Conservation (phyloP, 2,888 invertebrate species). For the Cataglyphis cursor region DNA sequence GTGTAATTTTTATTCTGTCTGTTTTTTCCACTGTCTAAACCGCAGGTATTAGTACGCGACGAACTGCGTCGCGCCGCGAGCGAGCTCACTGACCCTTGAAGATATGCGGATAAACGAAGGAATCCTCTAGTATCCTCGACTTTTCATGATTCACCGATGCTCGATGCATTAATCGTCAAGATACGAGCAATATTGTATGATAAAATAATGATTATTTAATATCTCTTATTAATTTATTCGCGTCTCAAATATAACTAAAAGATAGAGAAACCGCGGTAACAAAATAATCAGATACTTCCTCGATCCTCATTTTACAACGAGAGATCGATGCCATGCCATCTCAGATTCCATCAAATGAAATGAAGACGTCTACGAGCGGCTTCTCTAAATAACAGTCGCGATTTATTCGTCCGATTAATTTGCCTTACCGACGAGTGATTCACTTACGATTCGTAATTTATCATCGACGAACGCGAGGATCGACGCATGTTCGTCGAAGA, state of each 20-base stretch:
- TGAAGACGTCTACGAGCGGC: constrained; percentile 27
- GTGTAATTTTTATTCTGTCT: constrained; percentile 27
- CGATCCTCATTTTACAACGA: constrained; percentile 1
- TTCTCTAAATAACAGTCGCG: constrained; percentile 17
- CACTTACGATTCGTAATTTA: constrained; percentile 48
- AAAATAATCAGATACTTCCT: not conserved
- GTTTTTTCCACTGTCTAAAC: constrained; percentile 41
- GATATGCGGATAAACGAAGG: constrained; percentile 75
- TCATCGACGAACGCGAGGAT: constrained; percentile 18
- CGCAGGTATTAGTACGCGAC: constrained; percentile 49
- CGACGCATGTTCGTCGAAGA: constrained; percentile 48
- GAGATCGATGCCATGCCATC: not conserved
- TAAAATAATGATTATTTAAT: constrained; percentile 15
- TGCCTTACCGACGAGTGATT: constrained; percentile 5
- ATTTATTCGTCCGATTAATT: constrained; percentile 34
- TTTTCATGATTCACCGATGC: constrained; percentile 71
- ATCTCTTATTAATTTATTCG: constrained; percentile 21
- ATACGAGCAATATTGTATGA: constrained; percentile 34
- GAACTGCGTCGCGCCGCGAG: constrained; percentile 48
- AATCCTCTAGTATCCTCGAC: constrained; percentile 69
- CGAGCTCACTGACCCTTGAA: constrained; percentile 76
- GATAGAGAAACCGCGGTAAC: not conserved
- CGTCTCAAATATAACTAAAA: not conserved
- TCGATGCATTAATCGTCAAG: constrained; percentile 53
- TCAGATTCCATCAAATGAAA: not conserved